Percentiles rank a stretch among this genome's conserved stretches.
Evolutionary conservation across 2,797 vertebrate species (phyloP).

Genomic region (Xyrichtys novacula): DNA sequence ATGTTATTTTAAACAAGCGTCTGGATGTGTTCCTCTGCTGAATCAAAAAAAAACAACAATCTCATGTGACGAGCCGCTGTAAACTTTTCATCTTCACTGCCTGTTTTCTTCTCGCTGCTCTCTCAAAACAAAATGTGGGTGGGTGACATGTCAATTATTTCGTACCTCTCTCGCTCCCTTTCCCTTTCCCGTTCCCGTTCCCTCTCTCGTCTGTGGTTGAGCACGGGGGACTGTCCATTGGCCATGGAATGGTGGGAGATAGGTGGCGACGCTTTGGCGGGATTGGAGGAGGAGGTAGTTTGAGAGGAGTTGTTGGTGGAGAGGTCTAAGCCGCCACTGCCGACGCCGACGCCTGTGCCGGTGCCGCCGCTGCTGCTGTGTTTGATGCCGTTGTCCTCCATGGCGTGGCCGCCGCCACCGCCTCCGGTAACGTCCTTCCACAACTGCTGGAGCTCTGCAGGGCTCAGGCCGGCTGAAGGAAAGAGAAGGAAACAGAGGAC

Average conservation of each 20-base stretch:
- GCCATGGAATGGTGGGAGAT: constrained; percentile 94
- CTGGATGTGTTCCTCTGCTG: constrained; percentile 48
- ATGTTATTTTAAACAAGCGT: constrained; percentile 58
- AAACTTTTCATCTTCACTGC: constrained; percentile 60
- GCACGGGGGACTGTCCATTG: constrained; percentile 97
- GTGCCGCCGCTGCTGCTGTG: constrained; percentile 79
- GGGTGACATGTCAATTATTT: constrained; percentile 22
- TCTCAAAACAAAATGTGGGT: not conserved
- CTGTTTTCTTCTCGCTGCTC: not conserved
- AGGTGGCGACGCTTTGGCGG: constrained; percentile 97
- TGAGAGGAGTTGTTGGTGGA: constrained; percentile 97
- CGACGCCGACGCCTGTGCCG: constrained; percentile 74
- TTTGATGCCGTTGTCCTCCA: constrained; percentile 98
- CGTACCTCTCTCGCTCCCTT: constrained; percentile 79
- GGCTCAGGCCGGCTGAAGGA: constrained; percentile 92
- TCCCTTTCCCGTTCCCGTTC: constrained; percentile 80
- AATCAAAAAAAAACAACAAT: constrained; percentile 45
- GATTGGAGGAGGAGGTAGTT: constrained; percentile 92
- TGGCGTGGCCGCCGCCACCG: constrained; percentile 88
- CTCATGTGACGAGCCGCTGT: constrained; percentile 14
- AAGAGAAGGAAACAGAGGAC: not conserved
- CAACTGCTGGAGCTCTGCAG: constrained; percentile 98
- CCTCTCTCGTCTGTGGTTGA: constrained; percentile 97
- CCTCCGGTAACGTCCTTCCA: constrained; percentile 97
- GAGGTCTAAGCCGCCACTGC: constrained; percentile 93